Base-by-base conservation (phyloP, 2,797 vertebrate genomes). In the Acomys russatus region DNA sequence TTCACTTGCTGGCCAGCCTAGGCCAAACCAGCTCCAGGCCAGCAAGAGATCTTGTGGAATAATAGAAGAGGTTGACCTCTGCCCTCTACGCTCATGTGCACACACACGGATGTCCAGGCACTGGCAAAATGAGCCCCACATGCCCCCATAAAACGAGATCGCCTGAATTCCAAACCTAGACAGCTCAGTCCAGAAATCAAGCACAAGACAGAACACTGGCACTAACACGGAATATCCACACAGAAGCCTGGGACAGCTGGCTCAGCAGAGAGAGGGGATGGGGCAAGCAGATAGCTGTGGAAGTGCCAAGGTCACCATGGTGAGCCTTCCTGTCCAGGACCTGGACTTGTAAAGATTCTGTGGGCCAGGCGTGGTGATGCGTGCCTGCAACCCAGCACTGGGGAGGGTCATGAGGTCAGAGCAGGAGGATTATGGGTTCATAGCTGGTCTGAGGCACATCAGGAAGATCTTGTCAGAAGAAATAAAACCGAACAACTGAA, bases 261-360 rank as follows among this genome's bases (percentile, higher is more conserved):
- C 59, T 59, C 6, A 30, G 5, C 1, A 1, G 17, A 28, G 23
- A 7, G 18, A 14, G 35, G 15, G 30, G 44, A 14, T 0, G 4
- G 12, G 23, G 51, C 9, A 30, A n/a, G 30, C 10, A 20, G 77
- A 23, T 3, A 11, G 12, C 56, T 9, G 2, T 20, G 20, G 68
- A 35, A 30, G 38, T 33, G 49, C 76, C 4, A 17, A 91, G 33
- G 20, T 28, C 64, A 9, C 12, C 15, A 14, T 6, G 30, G 15
- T 6, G 20, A 3, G 11, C 33, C 15, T 77, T 51, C 9, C 63
- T 88, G 28, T 44, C 44, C 0, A 49, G 63, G 23, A 44, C 33
- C 54, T 51, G 20, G 20, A 38, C 54, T 30, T 82, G 22, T 28
- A 79, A n/a, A 44, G 68, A 74, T 9, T 3, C 44, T 51, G 6